Evolutionary conservation across 1,140 invertebrate genomes (phyloP), one percentile per base, ranked within the genome.

Genomic region (Hylaeus anthracinus): DNA sequence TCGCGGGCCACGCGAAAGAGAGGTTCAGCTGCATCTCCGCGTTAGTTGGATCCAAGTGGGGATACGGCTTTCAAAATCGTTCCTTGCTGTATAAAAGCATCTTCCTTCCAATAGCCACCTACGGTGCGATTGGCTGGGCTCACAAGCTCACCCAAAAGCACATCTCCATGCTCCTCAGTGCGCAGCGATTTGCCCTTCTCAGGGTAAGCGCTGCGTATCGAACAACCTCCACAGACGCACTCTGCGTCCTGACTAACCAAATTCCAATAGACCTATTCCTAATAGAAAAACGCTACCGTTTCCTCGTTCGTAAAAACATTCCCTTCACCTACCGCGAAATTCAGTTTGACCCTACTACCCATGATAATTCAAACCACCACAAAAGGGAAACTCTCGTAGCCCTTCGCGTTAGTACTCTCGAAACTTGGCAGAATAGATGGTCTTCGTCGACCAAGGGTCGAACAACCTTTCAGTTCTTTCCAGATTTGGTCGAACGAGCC

Each of bases 121-220:
- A 89, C 61, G 85, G 79, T 9, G 86, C 75, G 1, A 69, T 67
- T n/a, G 77, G 76, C 1, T 88, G 85, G 86, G 3, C 1, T 5
- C 55, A 72, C 26, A 15, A 3, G 4, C 14, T 72, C 5, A 67
- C 14, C 2, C 63, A 71, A 26, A 1, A 10, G 0, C 37, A 66
- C 66, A 41, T n/a, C 15, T 64, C 70, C 5, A 65, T 69, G 15
- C 71, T 90, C 5, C 26, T 81, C 2, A 65, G 84, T 39, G 75
- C 75, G 1, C 89, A 89, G 56, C 73, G 88, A 53, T 81, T 45
- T 6, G 66, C 79, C 8, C 76, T 87, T 41, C 53, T 89, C 0
- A 37, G 83, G 2, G 63, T 90, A 0, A 86, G 84, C 10, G 87
- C 82, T 66, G 87, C 86, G 4, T 91, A 88, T 41, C 53, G 26